These are phyloP conservation scores for Xiphophorus hellerii DNA, from an alignment of 2,113 vertebrate genomes.

Conservation along the genomic window DNA sequence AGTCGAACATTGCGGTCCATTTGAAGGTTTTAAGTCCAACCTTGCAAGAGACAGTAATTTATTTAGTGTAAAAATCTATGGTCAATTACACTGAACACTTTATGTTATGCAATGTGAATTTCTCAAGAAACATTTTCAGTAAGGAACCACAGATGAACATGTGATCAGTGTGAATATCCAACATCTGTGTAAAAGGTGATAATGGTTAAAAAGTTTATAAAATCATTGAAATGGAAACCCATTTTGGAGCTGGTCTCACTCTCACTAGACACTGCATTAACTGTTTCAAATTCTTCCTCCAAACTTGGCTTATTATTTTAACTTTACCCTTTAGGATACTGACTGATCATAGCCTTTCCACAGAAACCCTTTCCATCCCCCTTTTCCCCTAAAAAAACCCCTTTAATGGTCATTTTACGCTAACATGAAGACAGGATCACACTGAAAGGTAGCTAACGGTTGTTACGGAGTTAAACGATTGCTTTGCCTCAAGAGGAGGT, in stretches of 20 bases:
- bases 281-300: neutral
- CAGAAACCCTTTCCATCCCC: neutral
- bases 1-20: neutral
- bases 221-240: neutral
- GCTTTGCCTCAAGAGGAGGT: constrained; percentile 59
- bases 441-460: constrained; percentile 78
- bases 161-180: neutral
- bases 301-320: neutral
- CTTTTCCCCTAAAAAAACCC: neutral
- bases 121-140: neutral
- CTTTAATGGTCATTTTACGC: neutral
- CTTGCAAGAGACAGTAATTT: neutral
- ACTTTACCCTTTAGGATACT: neutral
- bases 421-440: constrained; percentile 24
- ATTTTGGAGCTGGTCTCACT: no score
- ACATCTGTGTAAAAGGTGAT: neutral
- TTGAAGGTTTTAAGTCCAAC: neutral
- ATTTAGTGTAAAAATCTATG: neutral
- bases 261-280: no score
- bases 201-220: neutral
- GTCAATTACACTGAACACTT: neutral
- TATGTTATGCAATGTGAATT: neutral
- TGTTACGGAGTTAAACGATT: constrained; percentile 69
- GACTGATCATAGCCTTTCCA: neutral
- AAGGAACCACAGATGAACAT: neutral